Percentiles rank a stretch among this genome's conserved stretches.
Evolutionary conservation across 2,797 vertebrate species (phyloP).

Genomic region (Pseudochromis fuscus): DNA sequence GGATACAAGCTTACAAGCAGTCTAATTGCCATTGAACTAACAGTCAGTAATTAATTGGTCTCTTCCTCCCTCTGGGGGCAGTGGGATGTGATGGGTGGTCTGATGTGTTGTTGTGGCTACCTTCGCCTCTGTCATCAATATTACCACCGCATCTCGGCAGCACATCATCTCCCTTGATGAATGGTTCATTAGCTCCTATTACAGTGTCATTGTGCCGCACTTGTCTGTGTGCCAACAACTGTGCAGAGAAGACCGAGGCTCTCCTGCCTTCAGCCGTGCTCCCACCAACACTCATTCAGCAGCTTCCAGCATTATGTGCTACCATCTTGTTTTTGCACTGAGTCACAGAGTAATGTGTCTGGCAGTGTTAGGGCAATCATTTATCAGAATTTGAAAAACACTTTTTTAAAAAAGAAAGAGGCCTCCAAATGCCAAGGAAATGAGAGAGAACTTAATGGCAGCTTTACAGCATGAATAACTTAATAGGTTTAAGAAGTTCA

Average conservation of each 20-base stretch:
- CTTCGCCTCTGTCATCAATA: constrained; percentile 72
- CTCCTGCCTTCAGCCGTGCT: constrained; percentile 31
- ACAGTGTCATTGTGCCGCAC: constrained; percentile 64
- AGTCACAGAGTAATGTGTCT: constrained; percentile 55
- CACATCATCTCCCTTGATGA: constrained; percentile 74
- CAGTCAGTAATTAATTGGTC: constrained; percentile 78
- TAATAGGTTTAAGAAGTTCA: constrained; percentile 45
- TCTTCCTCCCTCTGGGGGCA: constrained; percentile 57
- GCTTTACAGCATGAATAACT: constrained; percentile 59
- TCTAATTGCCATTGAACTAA: constrained; percentile 77
- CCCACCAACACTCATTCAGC: constrained; percentile 32
- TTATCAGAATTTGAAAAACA: constrained; percentile 49
- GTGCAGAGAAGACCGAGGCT: constrained; percentile 25
- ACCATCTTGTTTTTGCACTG: constrained; percentile 46
- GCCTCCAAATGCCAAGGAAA: constrained; percentile 44
- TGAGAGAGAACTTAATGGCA: constrained; percentile 40
- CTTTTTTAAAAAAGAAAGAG: constrained; percentile 35
- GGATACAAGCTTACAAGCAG: constrained; percentile 45
- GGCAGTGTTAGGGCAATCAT: constrained; percentile 38
- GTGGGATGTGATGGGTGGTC: constrained; percentile 67
- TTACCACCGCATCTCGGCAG: constrained; percentile 56
- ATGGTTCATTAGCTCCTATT: constrained; percentile 79
- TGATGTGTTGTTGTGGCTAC: constrained; percentile 72
- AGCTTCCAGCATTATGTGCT: constrained; percentile 43
- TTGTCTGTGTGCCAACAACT: constrained; percentile 61